Conservation (phyloP, 30 jellyfish, hydroid and myxozoan species). For the Aurelia sp. region DNA sequence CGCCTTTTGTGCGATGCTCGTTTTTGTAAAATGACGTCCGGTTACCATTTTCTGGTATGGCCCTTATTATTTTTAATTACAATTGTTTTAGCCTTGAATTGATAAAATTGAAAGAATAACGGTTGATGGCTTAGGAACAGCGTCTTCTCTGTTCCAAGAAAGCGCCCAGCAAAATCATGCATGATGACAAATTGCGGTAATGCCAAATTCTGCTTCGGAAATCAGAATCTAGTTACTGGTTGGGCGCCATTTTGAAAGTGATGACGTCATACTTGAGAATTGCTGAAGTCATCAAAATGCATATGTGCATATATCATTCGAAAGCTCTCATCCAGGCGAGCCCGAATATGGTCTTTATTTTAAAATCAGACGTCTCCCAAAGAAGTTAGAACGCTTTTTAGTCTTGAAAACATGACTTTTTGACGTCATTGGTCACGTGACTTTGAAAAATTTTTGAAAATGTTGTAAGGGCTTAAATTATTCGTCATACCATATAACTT, state of each 20-base stretch:
- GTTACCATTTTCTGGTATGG: no score
- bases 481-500: not conserved
- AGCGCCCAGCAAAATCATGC: no score
- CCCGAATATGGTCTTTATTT: not conserved
- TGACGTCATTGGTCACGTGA: conserved; percentile 29
- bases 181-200: no score
- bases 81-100: no score
- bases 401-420: conserved; percentile 9
- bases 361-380: not conserved
- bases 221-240: no score
- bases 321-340: conserved; percentile 23
- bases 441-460: not conserved
- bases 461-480: conserved; percentile 24
- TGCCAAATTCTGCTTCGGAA: no score
- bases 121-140: no score
- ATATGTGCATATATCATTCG: not conserved
- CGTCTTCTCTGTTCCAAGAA: no score
- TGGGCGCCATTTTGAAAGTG: not conserved
- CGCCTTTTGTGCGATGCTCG: no score
- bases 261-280: not conserved
- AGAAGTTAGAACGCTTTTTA: conserved; percentile 13
- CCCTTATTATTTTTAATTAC: no score
- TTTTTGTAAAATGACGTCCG: no score
- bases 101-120: no score
- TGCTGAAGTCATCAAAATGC: conserved; percentile 18